Evolutionary conservation across 2,797 vertebrate genomes (phyloP).

Genomic region (Pempheris klunzingeri): DNA sequence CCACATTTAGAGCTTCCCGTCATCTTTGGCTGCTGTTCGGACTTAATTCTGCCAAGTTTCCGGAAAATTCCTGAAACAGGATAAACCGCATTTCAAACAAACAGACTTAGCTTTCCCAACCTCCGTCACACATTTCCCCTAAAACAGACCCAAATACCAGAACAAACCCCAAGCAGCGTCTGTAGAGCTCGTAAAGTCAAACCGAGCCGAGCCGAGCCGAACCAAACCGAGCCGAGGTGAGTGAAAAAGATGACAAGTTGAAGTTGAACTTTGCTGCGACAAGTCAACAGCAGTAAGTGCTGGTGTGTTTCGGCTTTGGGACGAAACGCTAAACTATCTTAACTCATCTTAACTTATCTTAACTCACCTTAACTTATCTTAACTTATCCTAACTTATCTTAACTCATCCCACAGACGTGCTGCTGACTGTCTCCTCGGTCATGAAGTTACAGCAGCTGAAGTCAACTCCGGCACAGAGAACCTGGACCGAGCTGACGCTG

Average conservation of each 20-base stretch:
- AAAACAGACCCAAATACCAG: not conserved
- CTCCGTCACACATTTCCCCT: not conserved
- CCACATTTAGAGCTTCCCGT: not conserved
- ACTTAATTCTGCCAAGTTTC: not conserved
- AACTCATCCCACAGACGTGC: no score
- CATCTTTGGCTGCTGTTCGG: not conserved
- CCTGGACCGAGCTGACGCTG: conserved; percentile 12
- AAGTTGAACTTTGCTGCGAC: not conserved
- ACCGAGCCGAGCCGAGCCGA: not conserved
- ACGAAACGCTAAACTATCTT: not conserved
- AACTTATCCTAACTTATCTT: no score
- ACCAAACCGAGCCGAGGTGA: not conserved
- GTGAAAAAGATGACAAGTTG: not conserved
- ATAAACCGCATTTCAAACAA: conserved; percentile 7
- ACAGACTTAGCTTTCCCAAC: not conserved
- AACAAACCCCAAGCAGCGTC: not conserved
- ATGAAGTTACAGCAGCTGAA: no score
- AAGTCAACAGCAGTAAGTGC: not conserved
- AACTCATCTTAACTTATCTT: no score
- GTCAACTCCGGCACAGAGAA: conserved; percentile 7
- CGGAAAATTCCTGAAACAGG: conserved; percentile 16
- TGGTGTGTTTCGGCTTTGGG: not conserved
- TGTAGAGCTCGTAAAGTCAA: not conserved
- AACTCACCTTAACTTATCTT: no score
- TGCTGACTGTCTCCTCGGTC: no score